These are phyloP conservation scores for Amphilophus citrinellus DNA, from an alignment of 2,113 vertebrate genomes.

Conservation along the genomic window DNA sequence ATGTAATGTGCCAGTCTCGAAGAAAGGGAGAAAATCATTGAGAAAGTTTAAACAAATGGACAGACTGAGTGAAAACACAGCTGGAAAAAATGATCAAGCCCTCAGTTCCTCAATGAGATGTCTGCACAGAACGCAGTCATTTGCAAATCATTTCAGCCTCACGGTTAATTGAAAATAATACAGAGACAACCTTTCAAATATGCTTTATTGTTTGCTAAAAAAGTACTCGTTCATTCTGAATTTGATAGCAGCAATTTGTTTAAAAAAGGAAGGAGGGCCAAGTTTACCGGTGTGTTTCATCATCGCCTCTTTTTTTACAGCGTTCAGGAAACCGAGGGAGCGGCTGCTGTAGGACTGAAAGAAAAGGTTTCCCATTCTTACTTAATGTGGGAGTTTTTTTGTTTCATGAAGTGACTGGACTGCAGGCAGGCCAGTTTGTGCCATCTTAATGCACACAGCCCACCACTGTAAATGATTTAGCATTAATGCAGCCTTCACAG, in stretches of 20 bases:
- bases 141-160: background rate
- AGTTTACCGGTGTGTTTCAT: too few relatives aligned
- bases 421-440: background rate
- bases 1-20: background rate
- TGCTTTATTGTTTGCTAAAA: conserved; percentile 3
- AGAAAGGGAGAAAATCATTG: background rate
- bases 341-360: background rate
- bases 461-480: background rate
- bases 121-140: background rate
- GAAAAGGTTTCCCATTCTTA: background rate
- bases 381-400: background rate
- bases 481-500: background rate
- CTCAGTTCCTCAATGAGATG: background rate
- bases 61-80: conserved; percentile 10
- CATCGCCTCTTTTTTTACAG: too few relatives aligned
- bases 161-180: background rate
- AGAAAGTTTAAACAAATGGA: conserved; percentile 1
- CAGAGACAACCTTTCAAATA: background rate
- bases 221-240: background rate
- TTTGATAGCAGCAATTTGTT: background rate
- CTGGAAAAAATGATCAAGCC: background rate
- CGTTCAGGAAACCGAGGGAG: background rate
- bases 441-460: background rate
- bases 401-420: background rate
- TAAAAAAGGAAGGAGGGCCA: background rate